Conservation (phyloP, 1,140 invertebrate genomes). For the Drosophila nigromelanica region DNA sequence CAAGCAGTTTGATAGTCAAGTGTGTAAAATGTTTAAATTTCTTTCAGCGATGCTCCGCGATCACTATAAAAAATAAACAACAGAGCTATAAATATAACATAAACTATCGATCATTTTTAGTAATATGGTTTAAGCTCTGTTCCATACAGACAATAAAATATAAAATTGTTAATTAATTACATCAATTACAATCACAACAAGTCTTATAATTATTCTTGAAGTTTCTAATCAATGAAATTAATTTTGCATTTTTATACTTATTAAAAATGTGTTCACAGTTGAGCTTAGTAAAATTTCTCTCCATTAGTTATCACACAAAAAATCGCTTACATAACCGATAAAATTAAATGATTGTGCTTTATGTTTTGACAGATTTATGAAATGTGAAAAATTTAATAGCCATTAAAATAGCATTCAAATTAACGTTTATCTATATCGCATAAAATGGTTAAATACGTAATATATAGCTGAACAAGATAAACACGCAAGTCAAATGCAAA, state of each 20-base stretch:
- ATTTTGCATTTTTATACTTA: too few species aligned
- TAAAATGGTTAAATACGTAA: neutral
- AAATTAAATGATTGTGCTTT: neutral
- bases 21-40: constrained; percentile 19
- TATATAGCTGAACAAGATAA: neutral
- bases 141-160: neutral
- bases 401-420: neutral
- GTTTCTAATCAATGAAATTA: too few species aligned
- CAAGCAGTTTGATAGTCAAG: constrained; percentile 20
- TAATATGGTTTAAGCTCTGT: neutral
- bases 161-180: too few species aligned
- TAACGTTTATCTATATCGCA: neutral
- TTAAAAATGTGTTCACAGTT: neutral
- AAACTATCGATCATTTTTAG: neutral
- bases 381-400: neutral
- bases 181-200: too few species aligned
- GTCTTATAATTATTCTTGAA: too few species aligned
- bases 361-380: neutral
- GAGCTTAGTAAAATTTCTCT: too few species aligned
- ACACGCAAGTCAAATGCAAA: neutral
- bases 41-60: constrained; percentile 8
- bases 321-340: neutral
- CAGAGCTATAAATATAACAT: neutral
- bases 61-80: too few species aligned
- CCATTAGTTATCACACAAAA: too few species aligned